phyloP scores from a whole-genome alignment of 2,888 invertebrate genomes.

The Trachelus stipa region DNA sequence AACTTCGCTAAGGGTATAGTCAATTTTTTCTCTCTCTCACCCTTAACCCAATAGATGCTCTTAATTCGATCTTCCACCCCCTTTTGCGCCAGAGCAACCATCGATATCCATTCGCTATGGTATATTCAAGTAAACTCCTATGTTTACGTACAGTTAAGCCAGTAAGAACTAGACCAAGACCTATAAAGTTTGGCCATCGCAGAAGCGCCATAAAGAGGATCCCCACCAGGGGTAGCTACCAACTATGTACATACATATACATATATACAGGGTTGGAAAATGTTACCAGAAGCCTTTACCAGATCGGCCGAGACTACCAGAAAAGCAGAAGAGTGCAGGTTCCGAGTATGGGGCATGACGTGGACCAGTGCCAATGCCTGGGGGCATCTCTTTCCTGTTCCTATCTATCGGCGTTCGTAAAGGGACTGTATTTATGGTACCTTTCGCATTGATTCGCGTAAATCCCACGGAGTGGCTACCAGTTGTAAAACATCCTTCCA shows the following conservation, averaged over 20 bases:
- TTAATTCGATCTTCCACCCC: neutral
- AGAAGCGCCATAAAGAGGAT: slow-evolving; percentile 47
- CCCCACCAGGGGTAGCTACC: neutral
- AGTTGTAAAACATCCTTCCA: slow-evolving; percentile 14
- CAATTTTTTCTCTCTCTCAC: neutral
- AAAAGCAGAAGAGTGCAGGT: neutral
- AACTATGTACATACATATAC: neutral
- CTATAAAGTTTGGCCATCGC: slow-evolving; percentile 49
- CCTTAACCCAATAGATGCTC: neutral
- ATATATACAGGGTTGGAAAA: neutral
- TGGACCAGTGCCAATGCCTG: neutral
- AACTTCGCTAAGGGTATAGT: neutral
- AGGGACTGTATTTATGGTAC: slow-evolving; percentile 46
- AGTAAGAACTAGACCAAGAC: slow-evolving; percentile 19
- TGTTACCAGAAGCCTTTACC: neutral
- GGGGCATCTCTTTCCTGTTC: slow-evolving; percentile 27
- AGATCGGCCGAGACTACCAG: neutral
- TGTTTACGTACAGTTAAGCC: slow-evolving; percentile 30
- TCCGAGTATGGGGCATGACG: neutral
- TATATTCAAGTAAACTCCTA: slow-evolving; percentile 12
- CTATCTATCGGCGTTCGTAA: slow-evolving; percentile 32
- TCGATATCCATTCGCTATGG: neutral
- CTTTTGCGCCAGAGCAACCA: neutral
- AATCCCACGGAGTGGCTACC: slow-evolving; percentile 39
- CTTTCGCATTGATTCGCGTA: slow-evolving; percentile 47